Base-by-base conservation (phyloP, 1,140 invertebrate species). In the Rhagoletis zephyria region DNA sequence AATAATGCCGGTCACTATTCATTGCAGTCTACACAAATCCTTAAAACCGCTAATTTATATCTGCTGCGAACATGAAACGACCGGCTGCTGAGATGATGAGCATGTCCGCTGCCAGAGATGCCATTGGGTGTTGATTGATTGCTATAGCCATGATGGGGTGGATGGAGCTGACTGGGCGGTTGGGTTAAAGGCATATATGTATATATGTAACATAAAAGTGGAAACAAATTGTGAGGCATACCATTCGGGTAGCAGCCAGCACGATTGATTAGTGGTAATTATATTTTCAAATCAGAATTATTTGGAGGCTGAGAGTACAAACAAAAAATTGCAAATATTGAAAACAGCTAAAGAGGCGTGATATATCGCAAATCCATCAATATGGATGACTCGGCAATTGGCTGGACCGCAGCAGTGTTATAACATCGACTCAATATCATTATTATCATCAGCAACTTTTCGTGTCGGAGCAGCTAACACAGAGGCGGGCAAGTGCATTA, bases 31-130 rank as follows among this genome's bases (percentile, higher is more conserved):
- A 81, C 74, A 48, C n/a, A 81, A 81, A 81, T 81, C 74, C 48
- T 56, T 81, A 51, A 81, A 81, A 81, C 74, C 45, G 74, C 74
- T 81, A 81, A 81, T 81, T 81, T 81, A 56, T 81, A 56, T 51
- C 48, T 12, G 45, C 10, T 81, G 74, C 19, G 30, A 30, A 30
- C 30, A 30, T 30, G 30, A 30, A 30, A 30, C 30, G 30, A 30
- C 30, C 30, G 30, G 30, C 30, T 30, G 30, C 30, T 30, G 19
- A 19, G 74, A n/a, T 81, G 74, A n/a, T 59, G 16, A 81, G 74
- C 74, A 19, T n/a, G 42, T 74, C 30, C 30, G 30, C 30, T 30
- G 30, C 30, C 30, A 30, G 30, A 30, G 30, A 30, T 30, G 30
- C 30, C 30, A 30, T 30, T 12, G 67, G 30, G 48, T 45, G 19